These are phyloP conservation scores for Gerosis bhagava DNA, from an alignment of 2,888 invertebrate species.

Conservation along the genomic window DNA sequence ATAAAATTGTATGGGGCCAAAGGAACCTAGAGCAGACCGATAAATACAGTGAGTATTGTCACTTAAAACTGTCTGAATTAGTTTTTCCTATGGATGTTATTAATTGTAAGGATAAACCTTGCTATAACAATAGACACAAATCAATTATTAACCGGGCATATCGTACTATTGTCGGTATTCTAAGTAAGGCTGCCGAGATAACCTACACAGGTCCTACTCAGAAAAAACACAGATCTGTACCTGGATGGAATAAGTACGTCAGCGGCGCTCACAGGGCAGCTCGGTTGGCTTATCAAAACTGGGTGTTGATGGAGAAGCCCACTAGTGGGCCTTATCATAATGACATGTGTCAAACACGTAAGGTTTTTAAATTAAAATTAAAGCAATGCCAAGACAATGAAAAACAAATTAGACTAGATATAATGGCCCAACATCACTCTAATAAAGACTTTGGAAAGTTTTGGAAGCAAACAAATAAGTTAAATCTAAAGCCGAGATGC, in stretches of 20 bases:
- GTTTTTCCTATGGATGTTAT: neutral
- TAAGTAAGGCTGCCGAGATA: neutral
- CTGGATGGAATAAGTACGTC: constrained; percentile 35
- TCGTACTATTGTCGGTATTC: neutral
- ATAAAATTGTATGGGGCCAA: constrained; percentile 8
- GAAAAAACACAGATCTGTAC: constrained; percentile 9
- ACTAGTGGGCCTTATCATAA: constrained; percentile 14
- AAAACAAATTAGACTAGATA: constrained; percentile 26
- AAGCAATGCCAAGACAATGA: constrained; percentile 29
- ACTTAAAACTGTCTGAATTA: neutral
- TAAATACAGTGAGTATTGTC: constrained; percentile 3
- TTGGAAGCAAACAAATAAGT: constrained; percentile 28
- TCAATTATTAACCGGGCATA: neutral
- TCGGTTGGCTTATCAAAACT: constrained; percentile 26
- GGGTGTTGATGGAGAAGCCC: constrained; percentile 30
- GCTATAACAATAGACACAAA: neutral
- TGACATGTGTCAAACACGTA: constrained; percentile 22
- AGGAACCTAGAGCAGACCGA: constrained; percentile 1
- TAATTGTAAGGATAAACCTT: neutral
- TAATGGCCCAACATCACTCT: constrained; percentile 17
- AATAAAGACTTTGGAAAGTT: constrained; percentile 21
- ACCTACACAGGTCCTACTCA: neutral
- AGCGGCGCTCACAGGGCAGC: constrained; percentile 30
- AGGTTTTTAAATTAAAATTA: constrained; percentile 28
- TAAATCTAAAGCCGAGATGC: constrained; percentile 15